phyloP scores from a whole-genome alignment of 2,888 invertebrate genomes.

The Folsomia candida region DNA sequence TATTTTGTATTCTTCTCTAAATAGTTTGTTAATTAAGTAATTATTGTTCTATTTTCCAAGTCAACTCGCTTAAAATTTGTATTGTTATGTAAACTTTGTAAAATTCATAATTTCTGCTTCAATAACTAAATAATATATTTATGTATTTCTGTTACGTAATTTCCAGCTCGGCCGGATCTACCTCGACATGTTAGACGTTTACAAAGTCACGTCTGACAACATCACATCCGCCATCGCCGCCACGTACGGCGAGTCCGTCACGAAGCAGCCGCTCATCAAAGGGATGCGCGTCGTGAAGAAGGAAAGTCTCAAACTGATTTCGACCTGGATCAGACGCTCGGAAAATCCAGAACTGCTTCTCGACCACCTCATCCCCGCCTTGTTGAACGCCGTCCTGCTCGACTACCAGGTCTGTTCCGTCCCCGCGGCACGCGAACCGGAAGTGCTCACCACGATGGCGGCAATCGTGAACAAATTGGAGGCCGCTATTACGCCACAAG shows the following conservation, averaged over 20 bases:
- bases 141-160: too few species aligned
- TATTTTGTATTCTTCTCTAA: too few species aligned
- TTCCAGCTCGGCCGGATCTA: conserved; percentile 90
- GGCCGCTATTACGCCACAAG: conserved; percentile 84
- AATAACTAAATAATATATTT: too few species aligned
- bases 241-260: conserved; percentile 95
- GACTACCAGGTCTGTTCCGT: conserved; percentile 96
- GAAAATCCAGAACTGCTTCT: conserved; percentile 83
- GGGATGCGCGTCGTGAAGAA: conserved; percentile 98
- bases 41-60: too few species aligned
- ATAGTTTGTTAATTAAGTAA: conserved; percentile 15
- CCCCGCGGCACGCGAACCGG: conserved; percentile 93
- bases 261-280: conserved; percentile 95
- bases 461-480: conserved; percentile 90
- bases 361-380: conserved; percentile 95
- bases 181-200: conserved; percentile 98
- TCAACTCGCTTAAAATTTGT: too few species aligned
- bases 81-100: too few species aligned
- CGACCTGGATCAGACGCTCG: conserved; percentile 92
- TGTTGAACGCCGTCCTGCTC: conserved; percentile 90
- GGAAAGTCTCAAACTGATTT: conserved; percentile 94
- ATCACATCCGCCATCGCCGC: conserved; percentile 88
- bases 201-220: conserved; percentile 95
- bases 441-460: conserved; percentile 94
- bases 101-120: too few species aligned